Percentiles rank a stretch among this genome's conserved stretches.
phyloP scores from a whole-genome alignment of 1,140 invertebrate species.

The Drosophila sp. region DNA sequence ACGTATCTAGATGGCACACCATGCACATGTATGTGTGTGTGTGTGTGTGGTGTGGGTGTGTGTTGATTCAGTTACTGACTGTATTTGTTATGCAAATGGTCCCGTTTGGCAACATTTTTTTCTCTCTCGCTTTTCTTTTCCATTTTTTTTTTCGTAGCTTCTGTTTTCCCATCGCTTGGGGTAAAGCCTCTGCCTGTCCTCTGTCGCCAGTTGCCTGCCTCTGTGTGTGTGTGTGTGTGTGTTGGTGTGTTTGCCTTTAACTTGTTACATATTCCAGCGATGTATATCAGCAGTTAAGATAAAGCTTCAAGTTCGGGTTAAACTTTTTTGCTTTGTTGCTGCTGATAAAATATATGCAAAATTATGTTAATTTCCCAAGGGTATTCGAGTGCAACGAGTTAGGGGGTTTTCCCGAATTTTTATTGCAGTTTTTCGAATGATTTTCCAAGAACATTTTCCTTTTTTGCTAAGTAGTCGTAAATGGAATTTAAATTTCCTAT shows the following conservation, averaged over 20 bases:
- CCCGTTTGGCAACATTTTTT: constrained; percentile 57
- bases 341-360: constrained; percentile 69
- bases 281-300: constrained; percentile 72
- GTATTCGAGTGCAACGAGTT: constrained; percentile 66
- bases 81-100: constrained; percentile 81
- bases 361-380: constrained; percentile 73
- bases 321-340: constrained; percentile 33
- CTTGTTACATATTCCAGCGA: constrained; percentile 78
- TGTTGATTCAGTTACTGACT: constrained; percentile 72
- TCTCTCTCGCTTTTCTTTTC: constrained; percentile 21
- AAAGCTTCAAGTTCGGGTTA: constrained; percentile 47
- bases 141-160: constrained; percentile 3
- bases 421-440: constrained; percentile 47
- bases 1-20: constrained; percentile 42
- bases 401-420: constrained; percentile 57
- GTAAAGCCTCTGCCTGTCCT: constrained; percentile 1
- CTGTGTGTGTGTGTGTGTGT: constrained; percentile 12
- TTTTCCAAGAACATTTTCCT: background rate
- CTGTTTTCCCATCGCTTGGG: constrained; percentile 6
- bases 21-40: constrained; percentile 1
- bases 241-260: constrained; percentile 61
- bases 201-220: background rate
- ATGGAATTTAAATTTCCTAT: background rate
- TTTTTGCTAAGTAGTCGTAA: background rate
- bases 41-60: constrained; percentile 43